These are phyloP conservation scores for Drosophila sulfurigaster DNA, from an alignment of 1,140 invertebrate genomes.

Conservation along the genomic window DNA sequence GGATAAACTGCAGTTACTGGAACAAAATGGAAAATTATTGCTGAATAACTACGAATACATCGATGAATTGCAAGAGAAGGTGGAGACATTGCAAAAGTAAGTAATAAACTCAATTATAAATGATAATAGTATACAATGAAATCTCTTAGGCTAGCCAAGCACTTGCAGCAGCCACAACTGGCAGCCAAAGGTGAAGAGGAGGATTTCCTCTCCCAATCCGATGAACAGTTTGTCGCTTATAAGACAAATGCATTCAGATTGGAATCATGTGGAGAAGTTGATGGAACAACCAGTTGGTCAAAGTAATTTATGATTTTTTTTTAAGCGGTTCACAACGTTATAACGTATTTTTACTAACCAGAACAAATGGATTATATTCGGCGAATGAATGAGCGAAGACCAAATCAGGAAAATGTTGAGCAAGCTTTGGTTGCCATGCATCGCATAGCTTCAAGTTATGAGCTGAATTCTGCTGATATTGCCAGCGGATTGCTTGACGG, in stretches of 20 bases:
- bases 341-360: background rate
- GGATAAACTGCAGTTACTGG: conserved; percentile 23
- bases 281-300: conserved; percentile 41
- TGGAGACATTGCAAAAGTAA: conserved; percentile 21
- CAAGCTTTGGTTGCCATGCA: conserved; percentile 96
- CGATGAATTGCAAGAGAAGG: conserved; percentile 21
- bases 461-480: conserved; percentile 93
- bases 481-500: conserved; percentile 94
- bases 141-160: conserved; percentile 16
- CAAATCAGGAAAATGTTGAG: conserved; percentile 92
- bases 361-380: conserved; percentile 88
- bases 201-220: conserved; percentile 62
- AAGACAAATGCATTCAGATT: conserved; percentile 55
- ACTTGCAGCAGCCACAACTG: conserved; percentile 15
- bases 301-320: conserved; percentile 85
- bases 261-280: conserved; percentile 27
- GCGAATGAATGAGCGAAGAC: conserved; percentile 87
- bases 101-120: too few relatives aligned
- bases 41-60: conserved; percentile 33
- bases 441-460: conserved; percentile 96
- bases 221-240: conserved; percentile 55
- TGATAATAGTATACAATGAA: too few relatives aligned
- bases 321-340: too few relatives aligned
- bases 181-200: conserved; percentile 31
- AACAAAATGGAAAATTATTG: conserved; percentile 29